Evolutionary conservation across 1,140 invertebrate species (phyloP).

Genomic region (Zophobas atratus): DNA sequence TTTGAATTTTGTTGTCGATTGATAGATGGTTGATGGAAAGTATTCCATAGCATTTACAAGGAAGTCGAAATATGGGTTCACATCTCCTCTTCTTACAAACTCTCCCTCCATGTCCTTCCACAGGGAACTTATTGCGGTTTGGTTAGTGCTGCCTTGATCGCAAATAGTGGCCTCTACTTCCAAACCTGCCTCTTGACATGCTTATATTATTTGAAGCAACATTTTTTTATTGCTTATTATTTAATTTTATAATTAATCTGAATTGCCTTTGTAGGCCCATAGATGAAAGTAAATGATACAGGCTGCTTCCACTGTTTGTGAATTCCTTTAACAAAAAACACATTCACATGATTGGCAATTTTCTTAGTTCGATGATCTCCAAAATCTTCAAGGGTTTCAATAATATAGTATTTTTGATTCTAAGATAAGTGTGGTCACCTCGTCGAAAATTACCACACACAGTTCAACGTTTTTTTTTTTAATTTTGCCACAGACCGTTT

Average conservation of each 20-base stretch:
- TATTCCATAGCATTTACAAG: too few relatives aligned
- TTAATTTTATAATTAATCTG: slow-evolving; percentile 39
- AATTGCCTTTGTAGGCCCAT: slow-evolving; percentile 1
- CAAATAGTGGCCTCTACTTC: slow-evolving; percentile 49
- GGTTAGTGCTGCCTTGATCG: slow-evolving; percentile 50
- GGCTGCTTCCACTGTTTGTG: slow-evolving; percentile 45
- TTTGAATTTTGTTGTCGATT: too few relatives aligned
- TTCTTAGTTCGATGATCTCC: slow-evolving; percentile 35
- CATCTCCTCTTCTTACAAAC: not conserved
- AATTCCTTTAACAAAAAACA: slow-evolving; percentile 52
- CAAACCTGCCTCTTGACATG: slow-evolving; percentile 32
- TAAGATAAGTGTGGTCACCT: not conserved
- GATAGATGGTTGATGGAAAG: too few relatives aligned
- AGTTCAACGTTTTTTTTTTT: not conserved
- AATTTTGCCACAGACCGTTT: slow-evolving; percentile 30
- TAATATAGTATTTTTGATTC: not conserved
- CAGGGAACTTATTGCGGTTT: slow-evolving; percentile 28
- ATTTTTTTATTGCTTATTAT: slow-evolving; percentile 1
- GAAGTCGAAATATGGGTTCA: too few relatives aligned
- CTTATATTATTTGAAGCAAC: slow-evolving; percentile 24
- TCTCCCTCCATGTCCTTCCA: not conserved
- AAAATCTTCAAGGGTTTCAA: not conserved
- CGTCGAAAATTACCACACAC: not conserved
- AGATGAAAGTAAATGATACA: slow-evolving; percentile 50
- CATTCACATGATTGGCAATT: slow-evolving; percentile 49